Percentiles rank a stretch among this genome's conserved stretches.
Conservation (phyloP, 2,797 vertebrate genomes). For the Chelmon rostratus region DNA sequence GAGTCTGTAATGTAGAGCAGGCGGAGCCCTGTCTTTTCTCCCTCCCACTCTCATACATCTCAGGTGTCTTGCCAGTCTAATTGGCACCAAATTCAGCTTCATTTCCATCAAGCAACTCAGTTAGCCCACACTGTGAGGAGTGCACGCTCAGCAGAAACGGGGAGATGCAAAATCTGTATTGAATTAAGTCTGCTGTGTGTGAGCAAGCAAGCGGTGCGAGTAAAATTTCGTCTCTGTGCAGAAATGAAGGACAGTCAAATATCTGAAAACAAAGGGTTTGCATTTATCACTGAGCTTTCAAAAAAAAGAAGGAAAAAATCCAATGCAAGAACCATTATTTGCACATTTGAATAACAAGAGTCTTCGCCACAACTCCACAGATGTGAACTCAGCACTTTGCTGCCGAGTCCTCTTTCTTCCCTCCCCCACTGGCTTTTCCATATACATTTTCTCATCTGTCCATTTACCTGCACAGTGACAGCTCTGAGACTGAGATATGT, state of each 20-base stretch:
- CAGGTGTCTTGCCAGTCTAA: conserved; percentile 66
- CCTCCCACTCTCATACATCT: conserved; percentile 68
- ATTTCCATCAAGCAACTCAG: conserved; percentile 68
- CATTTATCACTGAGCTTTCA: conserved; percentile 49
- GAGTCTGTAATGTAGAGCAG: conserved; percentile 42
- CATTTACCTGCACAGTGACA: conserved; percentile 38
- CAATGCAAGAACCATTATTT: conserved; percentile 35
- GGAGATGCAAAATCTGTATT: conserved; percentile 36
- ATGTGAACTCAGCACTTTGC: conserved; percentile 53
- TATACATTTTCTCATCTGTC: conserved; percentile 41
- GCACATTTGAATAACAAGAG: conserved; percentile 62
- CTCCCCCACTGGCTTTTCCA: conserved; percentile 1
- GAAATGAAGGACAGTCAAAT: conserved; percentile 36
- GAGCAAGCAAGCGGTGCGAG: conserved; percentile 16
- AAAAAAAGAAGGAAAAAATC: conserved; percentile 24
- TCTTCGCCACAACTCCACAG: conserved; percentile 20
- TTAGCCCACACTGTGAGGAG: conserved; percentile 51
- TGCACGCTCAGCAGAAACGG: conserved; percentile 72
- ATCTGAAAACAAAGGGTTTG: conserved; percentile 44
- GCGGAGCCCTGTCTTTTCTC: conserved; percentile 42
- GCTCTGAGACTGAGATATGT: conserved; percentile 12
- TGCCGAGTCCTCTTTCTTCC: background rate
- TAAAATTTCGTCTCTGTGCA: conserved; percentile 32
- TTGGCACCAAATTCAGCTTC: conserved; percentile 67
- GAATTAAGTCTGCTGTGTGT: conserved; percentile 51